Conservation (phyloP, 2,113 vertebrate genomes). For the Hassar affinis region DNA sequence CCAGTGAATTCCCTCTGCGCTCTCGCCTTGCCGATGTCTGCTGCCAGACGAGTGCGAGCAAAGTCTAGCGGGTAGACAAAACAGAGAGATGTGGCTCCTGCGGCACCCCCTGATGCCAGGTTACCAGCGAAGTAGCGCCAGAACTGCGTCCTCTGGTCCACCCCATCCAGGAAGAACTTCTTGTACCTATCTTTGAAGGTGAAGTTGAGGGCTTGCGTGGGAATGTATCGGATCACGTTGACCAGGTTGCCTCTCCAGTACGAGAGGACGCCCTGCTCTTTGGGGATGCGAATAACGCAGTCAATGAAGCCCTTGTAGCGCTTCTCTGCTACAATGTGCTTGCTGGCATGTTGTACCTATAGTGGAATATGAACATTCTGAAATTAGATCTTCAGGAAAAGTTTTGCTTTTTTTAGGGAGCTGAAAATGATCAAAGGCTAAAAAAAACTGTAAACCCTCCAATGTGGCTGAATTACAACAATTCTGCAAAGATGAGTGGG, state of each 20-base stretch:
- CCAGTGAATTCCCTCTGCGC: constrained; percentile 26
- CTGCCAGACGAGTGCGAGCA: constrained; percentile 35
- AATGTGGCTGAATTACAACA: too few relatives aligned
- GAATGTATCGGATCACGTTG: constrained; percentile 40
- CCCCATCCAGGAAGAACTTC: constrained; percentile 35
- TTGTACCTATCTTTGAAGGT: constrained; percentile 42
- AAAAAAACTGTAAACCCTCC: too few relatives aligned
- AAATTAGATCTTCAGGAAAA: neutral
- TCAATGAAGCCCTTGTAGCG: constrained; percentile 28
- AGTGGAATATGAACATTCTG: neutral
- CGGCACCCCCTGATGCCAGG: constrained; percentile 31
- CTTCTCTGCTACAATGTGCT: constrained; percentile 10
- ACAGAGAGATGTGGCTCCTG: constrained; percentile 33
- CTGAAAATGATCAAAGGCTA: too few relatives aligned
- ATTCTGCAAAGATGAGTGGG: too few relatives aligned
- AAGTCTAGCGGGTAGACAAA: constrained; percentile 37
- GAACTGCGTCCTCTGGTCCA: constrained; percentile 33
- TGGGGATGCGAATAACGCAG: constrained; percentile 23
- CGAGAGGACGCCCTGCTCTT: constrained; percentile 33
- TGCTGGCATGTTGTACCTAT: constrained; percentile 37
- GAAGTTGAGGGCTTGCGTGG: constrained; percentile 39
- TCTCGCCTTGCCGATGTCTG: constrained; percentile 24
- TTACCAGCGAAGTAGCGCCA: constrained; percentile 40
- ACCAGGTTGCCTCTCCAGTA: constrained; percentile 40
- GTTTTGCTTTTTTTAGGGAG: neutral